These are phyloP conservation scores for Gephyroberyx darwinii DNA, from an alignment of 2,797 vertebrate species.

Conservation along the genomic window DNA sequence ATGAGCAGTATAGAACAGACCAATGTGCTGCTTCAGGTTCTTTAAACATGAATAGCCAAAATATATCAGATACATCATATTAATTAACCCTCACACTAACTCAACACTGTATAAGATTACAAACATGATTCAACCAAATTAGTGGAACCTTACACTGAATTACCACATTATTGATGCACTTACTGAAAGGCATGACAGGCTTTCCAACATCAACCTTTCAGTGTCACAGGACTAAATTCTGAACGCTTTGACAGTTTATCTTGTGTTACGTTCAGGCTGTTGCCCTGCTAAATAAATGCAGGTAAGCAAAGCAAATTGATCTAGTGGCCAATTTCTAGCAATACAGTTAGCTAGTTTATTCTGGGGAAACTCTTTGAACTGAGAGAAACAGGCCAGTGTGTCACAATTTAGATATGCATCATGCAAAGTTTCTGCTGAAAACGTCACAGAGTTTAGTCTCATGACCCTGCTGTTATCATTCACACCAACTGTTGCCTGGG, in stretches of 20 bases:
- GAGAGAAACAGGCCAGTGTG: neutral
- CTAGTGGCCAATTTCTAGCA: neutral
- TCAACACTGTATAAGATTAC: neutral
- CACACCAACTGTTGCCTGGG: slow-evolving; percentile 49
- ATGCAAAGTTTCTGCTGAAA: neutral
- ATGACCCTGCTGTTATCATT: slow-evolving; percentile 59
- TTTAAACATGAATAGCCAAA: neutral
- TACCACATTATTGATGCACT: too few relatives aligned
- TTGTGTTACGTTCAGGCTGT: too few relatives aligned
- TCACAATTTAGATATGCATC: slow-evolving; percentile 44
- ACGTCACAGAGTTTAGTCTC: slow-evolving; percentile 22
- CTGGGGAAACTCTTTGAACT: neutral
- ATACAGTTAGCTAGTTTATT: neutral
- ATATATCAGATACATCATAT: neutral
- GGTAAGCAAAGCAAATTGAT: too few relatives aligned
- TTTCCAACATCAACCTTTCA: too few relatives aligned
- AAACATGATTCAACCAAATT: neutral
- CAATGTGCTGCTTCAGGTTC: neutral
- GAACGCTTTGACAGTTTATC: too few relatives aligned
- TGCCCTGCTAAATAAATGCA: too few relatives aligned
- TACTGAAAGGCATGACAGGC: too few relatives aligned
- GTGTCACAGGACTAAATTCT: too few relatives aligned
- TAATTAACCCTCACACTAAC: neutral
- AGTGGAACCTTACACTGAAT: too few relatives aligned
- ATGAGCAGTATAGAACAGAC: neutral